phyloP scores from a whole-genome alignment of 2,113 vertebrate species.

The Tamias sibiricus region DNA sequence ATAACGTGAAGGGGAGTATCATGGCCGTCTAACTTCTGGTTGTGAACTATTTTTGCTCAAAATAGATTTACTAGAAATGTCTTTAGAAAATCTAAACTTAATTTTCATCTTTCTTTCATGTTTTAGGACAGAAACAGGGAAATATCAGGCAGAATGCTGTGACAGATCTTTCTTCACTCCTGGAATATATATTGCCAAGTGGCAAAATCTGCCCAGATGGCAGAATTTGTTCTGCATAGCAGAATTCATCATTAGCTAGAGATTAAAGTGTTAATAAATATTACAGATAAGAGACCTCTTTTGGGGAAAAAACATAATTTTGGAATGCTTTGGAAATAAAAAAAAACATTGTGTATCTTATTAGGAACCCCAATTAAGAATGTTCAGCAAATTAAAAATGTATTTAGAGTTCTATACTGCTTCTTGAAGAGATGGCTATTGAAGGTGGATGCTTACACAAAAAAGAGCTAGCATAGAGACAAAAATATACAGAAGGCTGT shows the following conservation, averaged over 20 bases:
- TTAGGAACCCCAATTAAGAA: neutral
- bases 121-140: neutral
- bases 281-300: neutral
- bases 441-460: neutral
- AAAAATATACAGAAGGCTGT: neutral
- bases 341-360: neutral
- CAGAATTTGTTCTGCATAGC: neutral
- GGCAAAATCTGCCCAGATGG: slow-evolving; percentile 8
- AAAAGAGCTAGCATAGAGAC: neutral
- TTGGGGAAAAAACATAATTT: neutral
- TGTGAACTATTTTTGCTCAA: neutral
- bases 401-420: neutral
- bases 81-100: neutral
- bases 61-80: neutral
- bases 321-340: slow-evolving; percentile 1
- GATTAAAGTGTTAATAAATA: neutral
- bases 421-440: neutral
- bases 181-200: neutral
- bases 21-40: neutral
- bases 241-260: neutral
- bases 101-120: neutral
- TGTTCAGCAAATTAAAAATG: neutral
- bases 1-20: neutral
- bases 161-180: neutral
- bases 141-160: neutral